Conservation (phyloP, 2,888 invertebrate genomes). For the Drosophila quinaria region DNA sequence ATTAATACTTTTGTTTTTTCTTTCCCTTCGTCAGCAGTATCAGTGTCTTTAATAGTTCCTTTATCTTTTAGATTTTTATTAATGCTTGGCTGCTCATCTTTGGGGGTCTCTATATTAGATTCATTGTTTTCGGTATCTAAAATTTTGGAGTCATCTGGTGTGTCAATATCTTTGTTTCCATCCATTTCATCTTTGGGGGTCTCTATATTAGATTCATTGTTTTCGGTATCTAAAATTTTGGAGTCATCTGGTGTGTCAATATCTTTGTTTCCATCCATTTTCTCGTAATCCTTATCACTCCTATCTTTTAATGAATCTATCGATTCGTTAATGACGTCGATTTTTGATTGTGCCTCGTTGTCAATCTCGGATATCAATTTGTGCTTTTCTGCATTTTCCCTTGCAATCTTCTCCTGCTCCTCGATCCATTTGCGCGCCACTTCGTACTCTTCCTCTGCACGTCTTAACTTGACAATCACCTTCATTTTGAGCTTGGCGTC, state of each 20-base stretch:
- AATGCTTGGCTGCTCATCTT: neutral
- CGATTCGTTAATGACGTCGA: neutral
- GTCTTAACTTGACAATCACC: slow-evolving; percentile 73
- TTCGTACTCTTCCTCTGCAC: slow-evolving; percentile 79
- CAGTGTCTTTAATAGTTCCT: neutral
- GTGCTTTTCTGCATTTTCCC: neutral
- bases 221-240: neutral
- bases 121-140: neutral
- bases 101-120: neutral
- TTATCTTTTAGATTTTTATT: neutral
- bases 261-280: neutral
- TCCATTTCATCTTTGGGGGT: neutral
- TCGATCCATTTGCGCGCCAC: slow-evolving; percentile 77
- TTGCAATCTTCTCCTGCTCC: neutral
- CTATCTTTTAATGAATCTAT: neutral
- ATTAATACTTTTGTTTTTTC: neutral
- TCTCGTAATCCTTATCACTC: neutral
- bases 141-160: neutral
- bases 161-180: neutral
- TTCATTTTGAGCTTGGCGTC: slow-evolving; percentile 84
- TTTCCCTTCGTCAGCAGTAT: neutral
- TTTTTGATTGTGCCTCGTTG: neutral
- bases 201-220: neutral
- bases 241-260: neutral
- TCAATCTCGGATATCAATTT: neutral